phyloP scores from a whole-genome alignment of 2,113 vertebrate species.

The Chaetops frenatus region DNA sequence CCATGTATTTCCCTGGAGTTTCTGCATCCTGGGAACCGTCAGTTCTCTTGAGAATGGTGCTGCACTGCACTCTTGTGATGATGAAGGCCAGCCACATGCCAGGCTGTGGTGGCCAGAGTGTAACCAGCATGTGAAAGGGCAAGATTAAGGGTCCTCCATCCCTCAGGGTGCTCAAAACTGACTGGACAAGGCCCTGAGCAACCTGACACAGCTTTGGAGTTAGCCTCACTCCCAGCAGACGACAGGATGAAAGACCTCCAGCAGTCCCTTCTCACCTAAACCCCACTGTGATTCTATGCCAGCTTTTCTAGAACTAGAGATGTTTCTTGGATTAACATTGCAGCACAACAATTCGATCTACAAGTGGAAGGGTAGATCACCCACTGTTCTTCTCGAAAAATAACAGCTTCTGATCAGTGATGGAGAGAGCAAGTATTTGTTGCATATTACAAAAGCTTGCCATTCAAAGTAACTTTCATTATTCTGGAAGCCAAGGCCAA shows the following conservation, averaged over 20 bases:
- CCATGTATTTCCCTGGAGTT: neutral
- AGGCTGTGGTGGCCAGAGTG: neutral
- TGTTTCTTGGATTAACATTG: neutral
- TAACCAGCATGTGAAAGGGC: neutral
- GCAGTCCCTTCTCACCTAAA: neutral
- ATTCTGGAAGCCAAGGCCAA: neutral
- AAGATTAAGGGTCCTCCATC: neutral
- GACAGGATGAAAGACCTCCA: neutral
- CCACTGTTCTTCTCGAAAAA: neutral
- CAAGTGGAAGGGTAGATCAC: neutral
- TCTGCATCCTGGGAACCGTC: neutral
- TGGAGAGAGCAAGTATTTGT: neutral
- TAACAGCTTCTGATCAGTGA: neutral
- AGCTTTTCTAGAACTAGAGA: neutral
- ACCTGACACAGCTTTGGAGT: neutral
- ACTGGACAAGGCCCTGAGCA: neutral
- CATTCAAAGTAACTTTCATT: neutral
- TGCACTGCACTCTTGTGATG: neutral
- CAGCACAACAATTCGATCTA: neutral
- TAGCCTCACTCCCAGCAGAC: neutral
- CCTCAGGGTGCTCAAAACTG: neutral
- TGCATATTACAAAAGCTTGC: neutral
- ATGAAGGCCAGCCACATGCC: accelerated
- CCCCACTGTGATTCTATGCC: neutral
- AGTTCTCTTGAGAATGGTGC: neutral